Evolutionary conservation across 2,113 vertebrate species (phyloP).

Genomic region (Percopsis transmontana): DNA sequence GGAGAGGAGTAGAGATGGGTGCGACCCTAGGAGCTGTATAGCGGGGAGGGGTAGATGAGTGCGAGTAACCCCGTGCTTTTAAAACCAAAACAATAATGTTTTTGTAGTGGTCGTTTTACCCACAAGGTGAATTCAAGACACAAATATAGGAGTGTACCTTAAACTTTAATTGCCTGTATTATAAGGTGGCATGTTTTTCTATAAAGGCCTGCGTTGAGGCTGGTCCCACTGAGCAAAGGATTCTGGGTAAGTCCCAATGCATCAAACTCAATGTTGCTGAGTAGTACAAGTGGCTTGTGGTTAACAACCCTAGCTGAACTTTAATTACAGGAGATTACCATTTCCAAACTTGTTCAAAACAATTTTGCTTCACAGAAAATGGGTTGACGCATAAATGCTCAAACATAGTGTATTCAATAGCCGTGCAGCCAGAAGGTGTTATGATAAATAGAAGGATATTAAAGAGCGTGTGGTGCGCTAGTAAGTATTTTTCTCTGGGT

Average conservation of each 20-base stretch:
- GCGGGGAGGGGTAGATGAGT: too few relatives aligned
- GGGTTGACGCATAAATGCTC: background rate
- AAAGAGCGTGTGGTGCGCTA: slow-evolving; percentile 9
- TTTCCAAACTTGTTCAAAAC: background rate
- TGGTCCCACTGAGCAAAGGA: slow-evolving; percentile 47
- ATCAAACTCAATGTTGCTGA: slow-evolving; percentile 57
- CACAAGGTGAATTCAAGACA: too few relatives aligned
- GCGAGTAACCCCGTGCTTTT: too few relatives aligned
- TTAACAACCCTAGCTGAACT: slow-evolving; percentile 17
- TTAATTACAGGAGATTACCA: slow-evolving; percentile 12
- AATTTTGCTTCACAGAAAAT: background rate
- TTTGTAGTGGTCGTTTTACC: too few relatives aligned
- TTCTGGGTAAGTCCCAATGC: slow-evolving; percentile 48
- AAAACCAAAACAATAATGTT: too few relatives aligned
- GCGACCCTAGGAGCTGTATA: too few relatives aligned
- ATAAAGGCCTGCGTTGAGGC: slow-evolving; percentile 24
- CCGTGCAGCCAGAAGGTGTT: background rate
- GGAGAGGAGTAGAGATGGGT: too few relatives aligned
- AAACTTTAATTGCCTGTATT: slow-evolving; percentile 14
- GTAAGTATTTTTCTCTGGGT: background rate
- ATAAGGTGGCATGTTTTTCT: background rate
- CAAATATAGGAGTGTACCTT: background rate
- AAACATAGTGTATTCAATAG: background rate
- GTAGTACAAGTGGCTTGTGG: slow-evolving; percentile 35
- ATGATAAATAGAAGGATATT: background rate